Evolutionary conservation across 2,113 vertebrate genomes (phyloP), one percentile per base, ranked within the genome.

Genomic region (Scortum barcoo): DNA sequence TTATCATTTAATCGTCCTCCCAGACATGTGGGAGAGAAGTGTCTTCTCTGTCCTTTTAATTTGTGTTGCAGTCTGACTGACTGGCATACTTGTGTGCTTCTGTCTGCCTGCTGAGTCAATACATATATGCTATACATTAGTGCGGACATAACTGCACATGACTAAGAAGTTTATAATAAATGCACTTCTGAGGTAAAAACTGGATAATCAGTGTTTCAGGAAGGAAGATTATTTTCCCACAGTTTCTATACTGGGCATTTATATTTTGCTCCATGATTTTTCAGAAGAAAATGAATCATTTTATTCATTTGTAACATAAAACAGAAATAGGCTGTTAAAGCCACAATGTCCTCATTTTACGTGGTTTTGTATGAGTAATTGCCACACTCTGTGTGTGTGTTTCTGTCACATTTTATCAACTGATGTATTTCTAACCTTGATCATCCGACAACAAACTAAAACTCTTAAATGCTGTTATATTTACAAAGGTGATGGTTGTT

Each of bases 21-120:
- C 7, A 62, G 71, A 78, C 76, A 61, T 63, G 88, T 81, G 85
- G 89, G 90, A 79, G 81, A 50, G 70, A 42, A 51, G 6, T 8
- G 10, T 16, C 24, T 30, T 58, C 19, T 50, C 40, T 63, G 50
- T 61, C 30, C 57, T 82, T 78, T 53, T 5, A 60, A 68, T 24
- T 26, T 30, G 22, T 57, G 5, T 11, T 36, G 40, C 26, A 4
- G 46, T 44, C 38, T 42, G 56, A 51, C 46, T 54, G 54, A 51
- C 51, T 30, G 9, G 8, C 10, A n/a, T n/a, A n/a, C n/a, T n/a
- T 66, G 61, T n/a, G 40, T 67, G 33, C 14, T 1, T 46, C 22
- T 76, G 7, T 68, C 14, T 54, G 30, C 3, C 46, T 56, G 36
- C 69, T 28, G 1, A 40, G 11, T 19, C 13, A 11, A 3, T 70